Percentiles rank a stretch among this genome's conserved stretches.
These are phyloP conservation scores for Xyrichtys novacula DNA, from an alignment of 2,797 vertebrate genomes.

Conservation along the genomic window DNA sequence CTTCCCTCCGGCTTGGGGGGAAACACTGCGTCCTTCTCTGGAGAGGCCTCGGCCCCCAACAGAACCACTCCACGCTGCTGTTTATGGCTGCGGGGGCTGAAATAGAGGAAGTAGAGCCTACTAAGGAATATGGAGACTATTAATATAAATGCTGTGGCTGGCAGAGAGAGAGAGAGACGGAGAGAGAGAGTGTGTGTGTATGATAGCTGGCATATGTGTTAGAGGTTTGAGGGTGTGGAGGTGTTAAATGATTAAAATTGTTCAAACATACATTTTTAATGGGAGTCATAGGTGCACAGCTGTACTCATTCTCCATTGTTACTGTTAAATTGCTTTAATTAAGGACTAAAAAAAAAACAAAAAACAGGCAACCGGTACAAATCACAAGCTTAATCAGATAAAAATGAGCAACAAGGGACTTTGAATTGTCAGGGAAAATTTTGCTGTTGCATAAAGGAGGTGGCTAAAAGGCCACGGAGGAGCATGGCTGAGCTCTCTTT, in stretches of 20 bases:
- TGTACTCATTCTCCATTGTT: constrained; percentile 39
- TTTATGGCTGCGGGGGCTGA: constrained; percentile 54
- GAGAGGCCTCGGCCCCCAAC: constrained; percentile 9
- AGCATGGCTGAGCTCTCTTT: constrained; percentile 53
- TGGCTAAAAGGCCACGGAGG: constrained; percentile 53
- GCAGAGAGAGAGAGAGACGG: constrained; percentile 18
- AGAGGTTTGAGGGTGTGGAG: constrained; percentile 52
- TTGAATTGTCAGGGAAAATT: constrained; percentile 11
- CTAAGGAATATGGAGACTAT: constrained; percentile 63
- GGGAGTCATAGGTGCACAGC: constrained; percentile 40
- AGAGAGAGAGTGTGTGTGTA: constrained; percentile 22
- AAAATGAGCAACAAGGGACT: constrained; percentile 16
- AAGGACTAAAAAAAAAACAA: constrained; percentile 12
- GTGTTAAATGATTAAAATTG: constrained; percentile 65
- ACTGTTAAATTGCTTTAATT: constrained; percentile 15
- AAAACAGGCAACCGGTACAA: constrained; percentile 1
- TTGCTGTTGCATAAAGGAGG: constrained; percentile 23
- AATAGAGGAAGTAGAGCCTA: constrained; percentile 44
- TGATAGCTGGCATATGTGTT: constrained; percentile 38
- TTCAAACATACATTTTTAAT: constrained; percentile 60
- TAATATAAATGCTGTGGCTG: constrained; percentile 51
- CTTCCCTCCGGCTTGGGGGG: background rate
- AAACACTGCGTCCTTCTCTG: constrained; percentile 15
- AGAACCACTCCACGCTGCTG: constrained; percentile 36
- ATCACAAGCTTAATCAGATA: constrained; percentile 18